Evolutionary conservation across 2,113 vertebrate genomes (phyloP), one percentile per base, ranked within the genome.

Genomic region (Eolophus roseicapilla): DNA sequence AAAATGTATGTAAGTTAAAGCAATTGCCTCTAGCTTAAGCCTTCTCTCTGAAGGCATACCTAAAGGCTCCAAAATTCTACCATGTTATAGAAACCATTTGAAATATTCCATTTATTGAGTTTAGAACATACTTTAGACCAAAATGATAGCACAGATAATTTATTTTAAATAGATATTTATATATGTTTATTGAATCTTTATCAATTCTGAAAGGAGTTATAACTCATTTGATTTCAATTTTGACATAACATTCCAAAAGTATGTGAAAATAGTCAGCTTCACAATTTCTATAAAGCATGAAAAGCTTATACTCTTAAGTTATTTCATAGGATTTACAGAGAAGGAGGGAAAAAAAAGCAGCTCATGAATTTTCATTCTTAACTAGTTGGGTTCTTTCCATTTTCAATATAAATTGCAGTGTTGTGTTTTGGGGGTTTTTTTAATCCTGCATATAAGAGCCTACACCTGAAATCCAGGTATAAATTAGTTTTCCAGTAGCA

Each of bases 401-500:
- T 92, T 90, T 92, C 80, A 88, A 24, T 84, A 63, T 70, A 65
- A 93, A 74, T 43, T 71, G 39, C 46, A 95, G 13, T 23, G n/a
- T 59, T 35, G 57, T 59, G 55, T 21, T 35, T 10, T 10, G 57
- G 43, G 6, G 5, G 0, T 17, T 67, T 69, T 69, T 93, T 90
- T 64, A 63, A 85, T 89, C 60, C 64, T 86, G 70, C 86, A 59
- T 52, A 65, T 91, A 80, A 20, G 93, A 86, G 35, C 59, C 84
- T 78, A 93, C 70, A 97, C 81, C 52, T 81, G 52, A 78, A 93
- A 74, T 65, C 52, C 87, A 82, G 13, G 50, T 62, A 94, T 70
- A 95, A 95, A 91, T 96, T 83, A 95, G 71, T 91, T 86, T 92
- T 90, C 90, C 95, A 85, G 83, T 17, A 53, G n/a, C 28, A 81